Percentiles rank a stretch among this genome's conserved stretches.
Evolutionary conservation across 2,113 vertebrate species (phyloP).

Genomic region (Callocephalon fimbriatum): DNA sequence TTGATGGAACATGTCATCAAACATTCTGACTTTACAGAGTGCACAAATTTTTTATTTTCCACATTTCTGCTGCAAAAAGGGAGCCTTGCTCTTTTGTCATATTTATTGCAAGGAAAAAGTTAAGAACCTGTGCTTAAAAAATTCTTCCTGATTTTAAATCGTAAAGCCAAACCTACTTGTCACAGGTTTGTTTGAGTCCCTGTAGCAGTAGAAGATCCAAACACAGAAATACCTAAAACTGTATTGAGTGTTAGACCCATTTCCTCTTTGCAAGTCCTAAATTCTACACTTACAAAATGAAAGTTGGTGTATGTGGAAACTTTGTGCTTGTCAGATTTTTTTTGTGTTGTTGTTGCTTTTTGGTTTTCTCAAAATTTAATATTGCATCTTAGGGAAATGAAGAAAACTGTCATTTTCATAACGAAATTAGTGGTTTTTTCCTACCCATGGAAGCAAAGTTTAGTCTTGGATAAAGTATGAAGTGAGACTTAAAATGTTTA

Average conservation of each 20-base stretch:
- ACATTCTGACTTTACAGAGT: background rate
- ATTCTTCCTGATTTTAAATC: background rate
- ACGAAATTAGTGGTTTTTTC: background rate
- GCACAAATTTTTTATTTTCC: background rate
- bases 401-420: background rate
- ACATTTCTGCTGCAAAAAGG: background rate
- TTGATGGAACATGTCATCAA: background rate
- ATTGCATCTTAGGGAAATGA: background rate
- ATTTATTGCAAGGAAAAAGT: background rate
- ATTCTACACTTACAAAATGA: background rate
- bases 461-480: background rate
- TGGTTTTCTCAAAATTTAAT: background rate
- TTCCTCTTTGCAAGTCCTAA: background rate
- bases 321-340: background rate
- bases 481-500: background rate
- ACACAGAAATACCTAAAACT: background rate
- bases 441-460: background rate
- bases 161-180: background rate
- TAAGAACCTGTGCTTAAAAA: background rate
- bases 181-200: background rate
- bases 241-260: background rate
- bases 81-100: background rate
- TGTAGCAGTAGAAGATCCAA: background rate
- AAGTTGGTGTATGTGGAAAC: background rate
- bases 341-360: too few species aligned